Conservation (phyloP, 1,140 invertebrate species). For the Cardiocondyla obscurior region DNA sequence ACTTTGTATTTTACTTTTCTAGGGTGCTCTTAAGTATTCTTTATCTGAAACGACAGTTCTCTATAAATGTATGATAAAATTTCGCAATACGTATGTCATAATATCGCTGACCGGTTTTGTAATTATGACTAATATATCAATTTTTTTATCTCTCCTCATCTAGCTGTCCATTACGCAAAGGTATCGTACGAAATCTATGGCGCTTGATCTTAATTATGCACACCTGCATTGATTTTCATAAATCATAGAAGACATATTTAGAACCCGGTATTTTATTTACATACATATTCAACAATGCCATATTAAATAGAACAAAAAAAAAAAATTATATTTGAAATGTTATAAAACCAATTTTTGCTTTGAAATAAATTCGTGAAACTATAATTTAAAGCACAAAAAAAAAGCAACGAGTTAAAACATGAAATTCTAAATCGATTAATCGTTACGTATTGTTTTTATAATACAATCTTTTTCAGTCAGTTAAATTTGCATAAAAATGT, state of each 20-base stretch:
- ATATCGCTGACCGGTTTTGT: background rate
- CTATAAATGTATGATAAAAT: background rate
- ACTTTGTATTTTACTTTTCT: background rate
- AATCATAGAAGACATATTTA: conserved; percentile 31
- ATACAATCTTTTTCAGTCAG: background rate
- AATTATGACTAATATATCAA: conserved; percentile 7
- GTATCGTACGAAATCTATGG: background rate
- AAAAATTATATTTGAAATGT: conserved; percentile 33
- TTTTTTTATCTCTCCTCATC: conserved; percentile 1
- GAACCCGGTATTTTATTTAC: background rate
- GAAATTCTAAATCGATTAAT: conserved; percentile 3
- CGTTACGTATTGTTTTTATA: no score
- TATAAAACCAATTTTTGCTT: background rate
- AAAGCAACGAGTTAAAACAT: background rate
- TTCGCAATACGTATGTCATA: background rate
- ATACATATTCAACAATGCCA: conserved; percentile 6
- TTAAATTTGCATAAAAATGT: conserved; percentile 25
- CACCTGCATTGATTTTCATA: conserved; percentile 38
- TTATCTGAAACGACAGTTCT: background rate
- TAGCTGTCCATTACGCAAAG: background rate
- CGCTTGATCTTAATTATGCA: conserved; percentile 37
- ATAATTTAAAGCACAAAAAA: background rate
- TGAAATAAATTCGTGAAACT: background rate
- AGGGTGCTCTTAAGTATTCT: background rate
- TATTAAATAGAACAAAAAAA: background rate